Conservation (phyloP, 2,113 vertebrate species). For the Odocoileus virginianus region DNA sequence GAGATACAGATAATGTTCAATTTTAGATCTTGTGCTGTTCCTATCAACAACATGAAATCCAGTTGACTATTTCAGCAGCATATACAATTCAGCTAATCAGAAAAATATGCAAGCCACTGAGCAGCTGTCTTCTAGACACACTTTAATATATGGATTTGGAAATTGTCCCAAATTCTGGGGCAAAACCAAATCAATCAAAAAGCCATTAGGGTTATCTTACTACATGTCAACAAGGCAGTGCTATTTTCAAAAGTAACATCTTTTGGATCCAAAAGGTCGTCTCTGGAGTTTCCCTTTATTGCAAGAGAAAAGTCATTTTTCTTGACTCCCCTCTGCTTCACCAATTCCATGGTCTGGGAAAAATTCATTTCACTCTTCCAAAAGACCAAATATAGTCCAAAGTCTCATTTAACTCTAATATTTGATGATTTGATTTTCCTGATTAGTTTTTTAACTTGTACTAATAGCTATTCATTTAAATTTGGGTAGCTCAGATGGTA, state of each 20-base stretch:
- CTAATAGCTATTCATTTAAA: neutral
- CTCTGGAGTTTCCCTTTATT: neutral
- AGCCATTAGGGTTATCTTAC: constrained; percentile 31
- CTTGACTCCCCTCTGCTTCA: neutral
- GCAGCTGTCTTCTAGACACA: constrained; percentile 40
- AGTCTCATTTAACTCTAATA: neutral
- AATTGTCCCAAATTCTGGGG: constrained; percentile 34
- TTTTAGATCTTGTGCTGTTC: neutral
- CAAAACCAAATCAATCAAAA: constrained; percentile 54
- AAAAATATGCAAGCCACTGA: constrained; percentile 46
- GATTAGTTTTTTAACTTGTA: neutral
- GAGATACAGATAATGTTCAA: neutral
- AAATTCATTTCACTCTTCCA: neutral
- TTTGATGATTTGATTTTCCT: neutral
- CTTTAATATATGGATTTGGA: constrained; percentile 46
- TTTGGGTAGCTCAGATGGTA: neutral
- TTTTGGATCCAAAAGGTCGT: constrained; percentile 16
- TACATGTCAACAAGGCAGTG: constrained; percentile 24
- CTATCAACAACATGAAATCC: constrained; percentile 42
- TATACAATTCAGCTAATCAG: constrained; percentile 41
- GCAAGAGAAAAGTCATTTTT: neutral
- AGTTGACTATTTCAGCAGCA: constrained; percentile 11
- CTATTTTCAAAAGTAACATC: constrained; percentile 16
- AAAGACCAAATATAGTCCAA: neutral
- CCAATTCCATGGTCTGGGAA: neutral